Evolutionary conservation across 2,113 vertebrate genomes (phyloP).

Genomic region (Emydura subglobosa): DNA sequence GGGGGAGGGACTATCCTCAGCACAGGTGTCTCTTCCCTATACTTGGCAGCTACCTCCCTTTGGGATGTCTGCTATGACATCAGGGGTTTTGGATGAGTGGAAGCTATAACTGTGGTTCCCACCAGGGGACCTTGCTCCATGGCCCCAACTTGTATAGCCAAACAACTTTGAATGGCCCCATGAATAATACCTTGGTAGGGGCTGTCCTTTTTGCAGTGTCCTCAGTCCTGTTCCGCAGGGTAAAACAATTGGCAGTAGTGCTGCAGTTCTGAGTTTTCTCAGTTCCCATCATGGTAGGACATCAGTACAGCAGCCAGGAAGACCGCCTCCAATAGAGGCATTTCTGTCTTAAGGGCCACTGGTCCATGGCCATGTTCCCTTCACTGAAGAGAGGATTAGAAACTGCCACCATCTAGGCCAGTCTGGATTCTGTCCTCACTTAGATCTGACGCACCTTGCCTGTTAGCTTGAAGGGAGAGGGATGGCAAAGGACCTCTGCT

Average conservation of each 20-base stretch:
- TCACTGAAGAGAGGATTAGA: background rate
- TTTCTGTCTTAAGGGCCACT: background rate
- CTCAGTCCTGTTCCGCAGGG: no score
- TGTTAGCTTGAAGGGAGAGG: background rate
- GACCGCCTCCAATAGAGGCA: background rate
- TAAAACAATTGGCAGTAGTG: no score
- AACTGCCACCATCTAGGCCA: background rate
- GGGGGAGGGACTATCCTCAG: no score
- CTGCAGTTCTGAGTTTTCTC: background rate
- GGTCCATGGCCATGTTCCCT: fast-evolving
- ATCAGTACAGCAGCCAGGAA: no score
- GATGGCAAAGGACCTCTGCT: background rate
- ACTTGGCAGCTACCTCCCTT: background rate
- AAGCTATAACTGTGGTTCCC: no score
- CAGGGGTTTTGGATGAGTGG: background rate
- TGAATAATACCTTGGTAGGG: background rate
- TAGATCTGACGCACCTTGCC: background rate
- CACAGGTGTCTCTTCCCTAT: background rate
- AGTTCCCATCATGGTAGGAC: background rate
- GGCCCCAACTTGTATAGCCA: no score
- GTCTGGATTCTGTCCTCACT: background rate
- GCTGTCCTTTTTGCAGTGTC: no score
- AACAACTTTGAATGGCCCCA: no score
- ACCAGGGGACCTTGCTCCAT: no score
- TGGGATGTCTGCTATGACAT: background rate